Evolutionary conservation across 2,797 vertebrate genomes (phyloP), one percentile per base, ranked within the genome.

Genomic region (Brotula barbata): DNA sequence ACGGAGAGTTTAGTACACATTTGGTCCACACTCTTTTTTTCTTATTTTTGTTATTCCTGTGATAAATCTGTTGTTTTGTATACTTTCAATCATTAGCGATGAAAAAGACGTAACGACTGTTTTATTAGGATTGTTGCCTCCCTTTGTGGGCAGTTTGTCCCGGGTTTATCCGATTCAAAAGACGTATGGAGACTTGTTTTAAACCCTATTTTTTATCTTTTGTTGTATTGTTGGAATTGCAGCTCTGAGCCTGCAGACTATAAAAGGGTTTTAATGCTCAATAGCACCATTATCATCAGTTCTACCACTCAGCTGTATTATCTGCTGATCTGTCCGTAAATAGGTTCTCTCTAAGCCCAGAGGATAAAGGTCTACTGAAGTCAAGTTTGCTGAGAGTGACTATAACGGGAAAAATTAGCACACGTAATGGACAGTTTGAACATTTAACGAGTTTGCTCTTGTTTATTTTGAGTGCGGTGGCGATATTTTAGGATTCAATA

Each of bases 141-240:
- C 14, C 34, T 60, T 37, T 44, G 31, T 43, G n/a, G 25, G 44
- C 22, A 39, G n/a, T 59, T 70, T 63, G 20, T 23, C 20, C 9
- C 23, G 2, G 7, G 8, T 2, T 46, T n/a, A n/a, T n/a, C n/a
- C n/a, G 21, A 46, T 15, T 46, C 7, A 23, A 23, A 46, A 21
- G 20, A 21, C 7, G 20, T 22, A 10, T 11, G 14, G 19, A 22
- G 20, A 14, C 1, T 33, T 22, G 17, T 10, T 46, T 46, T 8
- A 25, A 46, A 23, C 7, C 25, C 6, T 23, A 15, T 23, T 46
- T 25, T 28, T 46, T 6, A 25, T 46, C 14, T 25, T 3, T 46
- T 15, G 25, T n/a, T 23, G 21, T 25, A 45, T 21, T 15, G 6
- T 7, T 46, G 44, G 22, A n/a, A 23, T 9, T 46, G 21, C 44